Base-by-base conservation (phyloP, 2,888 invertebrate genomes). In the Sylvicola fuscatus region DNA sequence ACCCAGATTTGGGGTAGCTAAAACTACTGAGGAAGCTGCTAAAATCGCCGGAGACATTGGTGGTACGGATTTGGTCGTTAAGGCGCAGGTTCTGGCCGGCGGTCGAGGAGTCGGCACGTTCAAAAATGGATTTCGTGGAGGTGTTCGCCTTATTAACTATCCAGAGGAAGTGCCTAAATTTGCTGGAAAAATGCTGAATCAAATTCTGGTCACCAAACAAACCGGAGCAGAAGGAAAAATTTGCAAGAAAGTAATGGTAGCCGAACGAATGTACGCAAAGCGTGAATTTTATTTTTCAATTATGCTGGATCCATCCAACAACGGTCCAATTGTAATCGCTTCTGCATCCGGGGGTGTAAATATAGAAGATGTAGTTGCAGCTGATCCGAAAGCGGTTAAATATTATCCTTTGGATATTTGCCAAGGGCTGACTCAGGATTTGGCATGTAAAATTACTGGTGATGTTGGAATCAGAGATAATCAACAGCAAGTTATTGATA, bases 201-300 rank as follows among this genome's bases (percentile, higher is more conserved):
- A 87, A 51, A 70, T 70, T 42, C 61, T 92, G 46, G 74, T 89
- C 38, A 92, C 90, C 1, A 89, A 89, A 56, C 90, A 92, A 60
- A 90, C 90, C 0, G 89, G 89, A 3, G 82, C 80, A 43, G 79
- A 64, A n/a, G 86, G 84, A 10, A 69, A 84, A 43, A 79, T 86
- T 52, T 90, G 89, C 52, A 84, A 84, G 55, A 68, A 77, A 49
- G 84, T 87, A 11, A 89, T 93, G 87, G 76, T 93, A 12, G 78
- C 87, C 11, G 89, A 93, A 59, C 65, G 92, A 37, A 80, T 90
- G 58, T 93, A 87, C 58, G 83, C 89, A 3, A 69, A 92, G 14
- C 72, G 87, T 47, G 93, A 93, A 54, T 93, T 77, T 60, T 93
- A 95, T 58, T 76, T 93, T 50, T 89, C 90, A 34, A 80, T 93